Conservation (phyloP, 1,140 invertebrate species). For the Globodera rostochiensis region DNA sequence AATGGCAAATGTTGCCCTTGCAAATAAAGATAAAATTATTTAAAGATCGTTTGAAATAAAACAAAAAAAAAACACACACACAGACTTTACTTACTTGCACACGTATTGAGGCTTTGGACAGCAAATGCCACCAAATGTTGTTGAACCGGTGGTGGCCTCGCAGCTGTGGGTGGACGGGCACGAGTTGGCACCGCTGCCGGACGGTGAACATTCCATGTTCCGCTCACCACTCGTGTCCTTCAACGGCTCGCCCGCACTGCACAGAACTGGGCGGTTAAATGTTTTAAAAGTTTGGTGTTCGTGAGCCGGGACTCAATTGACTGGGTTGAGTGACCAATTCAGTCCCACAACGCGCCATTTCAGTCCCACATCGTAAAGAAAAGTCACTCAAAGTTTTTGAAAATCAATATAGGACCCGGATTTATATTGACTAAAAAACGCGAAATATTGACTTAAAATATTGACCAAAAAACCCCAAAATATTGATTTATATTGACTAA, state of each 20-base stretch:
- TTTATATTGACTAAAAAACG: too few species aligned
- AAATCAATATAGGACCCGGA: too few species aligned
- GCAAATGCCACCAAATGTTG: slow-evolving; percentile 63
- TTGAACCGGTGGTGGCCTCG: slow-evolving; percentile 61
- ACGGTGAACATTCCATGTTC: slow-evolving; percentile 65
- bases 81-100: slow-evolving; percentile 49
- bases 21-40: too few species aligned
- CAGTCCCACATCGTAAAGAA: too few species aligned
- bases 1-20: too few species aligned
- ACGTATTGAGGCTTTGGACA: slow-evolving; percentile 64
- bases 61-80: background rate
- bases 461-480: too few species aligned
- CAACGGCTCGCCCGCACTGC: slow-evolving; percentile 62
- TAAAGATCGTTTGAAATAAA: background rate
- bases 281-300: background rate
- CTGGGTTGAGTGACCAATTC: too few species aligned
- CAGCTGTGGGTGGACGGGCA: slow-evolving; percentile 63
- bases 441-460: too few species aligned
- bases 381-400: too few species aligned
- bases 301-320: background rate
- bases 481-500: too few species aligned
- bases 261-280: slow-evolving; percentile 48
- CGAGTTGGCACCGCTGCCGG: slow-evolving; percentile 59
- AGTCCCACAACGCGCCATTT: too few species aligned
- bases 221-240: slow-evolving; percentile 63